phyloP scores from a whole-genome alignment of 2,888 invertebrate genomes.

The Apocheima hispidaria region DNA sequence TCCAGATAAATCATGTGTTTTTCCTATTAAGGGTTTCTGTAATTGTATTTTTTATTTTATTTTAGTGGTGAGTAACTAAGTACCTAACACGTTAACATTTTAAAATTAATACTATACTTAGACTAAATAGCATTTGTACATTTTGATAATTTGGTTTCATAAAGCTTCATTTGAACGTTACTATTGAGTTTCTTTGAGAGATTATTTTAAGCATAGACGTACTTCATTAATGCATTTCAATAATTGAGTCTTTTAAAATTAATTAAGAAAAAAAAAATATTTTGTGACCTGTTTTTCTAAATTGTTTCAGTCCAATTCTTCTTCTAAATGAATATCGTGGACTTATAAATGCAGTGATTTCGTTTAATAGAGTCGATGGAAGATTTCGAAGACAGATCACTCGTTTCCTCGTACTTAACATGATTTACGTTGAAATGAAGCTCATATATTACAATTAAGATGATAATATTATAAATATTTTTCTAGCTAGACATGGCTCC shows the following conservation, averaged over 20 bases:
- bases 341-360: not conserved
- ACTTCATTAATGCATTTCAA: not conserved
- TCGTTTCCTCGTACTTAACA: not conserved
- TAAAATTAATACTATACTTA: slow-evolving; percentile 9
- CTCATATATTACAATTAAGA: not conserved
- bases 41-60: not conserved
- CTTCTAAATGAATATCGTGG: not conserved
- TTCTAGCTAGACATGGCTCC: slow-evolving; percentile 2
- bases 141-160: slow-evolving; percentile 11
- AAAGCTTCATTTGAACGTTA: slow-evolving; percentile 12
- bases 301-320: no score
- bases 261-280: no score
- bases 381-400: not conserved
- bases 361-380: not conserved
- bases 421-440: slow-evolving; percentile 13
- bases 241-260: no score
- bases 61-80: not conserved
- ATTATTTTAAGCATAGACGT: not conserved
- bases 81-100: not conserved
- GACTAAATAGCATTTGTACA: slow-evolving; percentile 34
- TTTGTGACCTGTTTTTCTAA: no score
- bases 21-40: not conserved
- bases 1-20: not conserved
- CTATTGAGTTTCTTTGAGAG: not conserved
- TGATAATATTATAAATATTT: not conserved